A percentile compares a stretch with the other conserved stretches of the same genome.
These are phyloP conservation scores for Trichonephila clavata DNA, from an alignment of 1,140 invertebrate genomes.

Conservation along the genomic window DNA sequence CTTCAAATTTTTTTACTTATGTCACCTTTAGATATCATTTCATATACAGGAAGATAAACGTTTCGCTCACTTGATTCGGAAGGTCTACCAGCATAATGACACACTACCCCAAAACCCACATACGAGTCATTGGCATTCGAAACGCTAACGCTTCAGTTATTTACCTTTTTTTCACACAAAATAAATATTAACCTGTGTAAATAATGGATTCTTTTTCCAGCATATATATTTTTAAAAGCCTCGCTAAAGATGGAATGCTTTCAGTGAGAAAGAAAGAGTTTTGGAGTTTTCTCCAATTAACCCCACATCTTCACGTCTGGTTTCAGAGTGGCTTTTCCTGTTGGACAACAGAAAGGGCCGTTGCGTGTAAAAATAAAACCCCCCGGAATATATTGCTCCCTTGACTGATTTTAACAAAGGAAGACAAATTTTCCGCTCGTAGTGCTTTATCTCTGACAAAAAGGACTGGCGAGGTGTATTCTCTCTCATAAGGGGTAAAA, in stretches of 20 bases:
- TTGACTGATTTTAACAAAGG: constrained; percentile 43
- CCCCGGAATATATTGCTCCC: not conserved
- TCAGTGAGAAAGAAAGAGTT: not conserved
- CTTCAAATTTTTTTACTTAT: no score
- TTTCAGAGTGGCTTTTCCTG: constrained; percentile 51
- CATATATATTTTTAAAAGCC: not conserved
- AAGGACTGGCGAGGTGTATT: not conserved
- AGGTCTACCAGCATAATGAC: not conserved
- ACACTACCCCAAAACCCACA: constrained; percentile 7
- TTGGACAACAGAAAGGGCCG: not conserved
- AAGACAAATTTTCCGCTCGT: constrained; percentile 50
- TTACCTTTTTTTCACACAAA: not conserved
- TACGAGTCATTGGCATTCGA: not conserved
- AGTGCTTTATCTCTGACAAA: constrained; percentile 49
- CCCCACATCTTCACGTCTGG: constrained; percentile 9
- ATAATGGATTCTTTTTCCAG: not conserved
- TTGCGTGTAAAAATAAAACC: not conserved
- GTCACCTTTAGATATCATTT: not conserved
- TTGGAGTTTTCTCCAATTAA: constrained; percentile 38
- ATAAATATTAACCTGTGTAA: not conserved
- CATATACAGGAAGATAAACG: not conserved
- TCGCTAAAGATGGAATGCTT: no score
- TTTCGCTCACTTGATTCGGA: no score
- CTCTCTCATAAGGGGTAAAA: not conserved
- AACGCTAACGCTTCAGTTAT: not conserved